Evolutionary conservation across 2,888 invertebrate genomes (phyloP), one percentile per base, ranked within the genome.

Genomic region (Smittia sp.): DNA sequence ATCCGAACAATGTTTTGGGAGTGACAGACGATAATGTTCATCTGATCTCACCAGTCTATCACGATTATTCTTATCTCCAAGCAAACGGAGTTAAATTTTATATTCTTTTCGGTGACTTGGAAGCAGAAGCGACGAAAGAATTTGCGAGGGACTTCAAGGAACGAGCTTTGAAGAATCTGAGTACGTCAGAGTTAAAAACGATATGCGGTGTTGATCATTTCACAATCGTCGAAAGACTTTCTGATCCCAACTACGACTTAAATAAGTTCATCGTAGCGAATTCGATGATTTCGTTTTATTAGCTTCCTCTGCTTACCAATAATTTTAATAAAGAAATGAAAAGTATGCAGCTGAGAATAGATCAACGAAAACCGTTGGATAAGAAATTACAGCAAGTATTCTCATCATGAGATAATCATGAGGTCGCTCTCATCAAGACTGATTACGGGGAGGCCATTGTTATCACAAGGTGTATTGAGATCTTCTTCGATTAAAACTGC

Each of bases 181-280:
- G 32, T n/a, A n/a, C n/a, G n/a, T n/a, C n/a, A n/a, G n/a, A n/a
- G n/a, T n/a, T n/a, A n/a, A n/a, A n/a, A n/a, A n/a, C n/a, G n/a
- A n/a, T n/a, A n/a, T n/a, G n/a, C n/a, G n/a, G n/a, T 0, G 84
- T 88, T 77, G 93, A 93, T 79, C 93, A 93, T 79, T 93, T 91
- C 77, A 85, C 89, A 78, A 88, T 93, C 11, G 86, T 92, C 1
- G 92, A 93, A 80, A 86, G 89, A 77, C 84, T 90, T 13, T 81
- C 83, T 0, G 82, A 86, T 38, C 82, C 85, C 3, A 82, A 87
- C 18, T 86, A 82, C 70, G 75, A 78, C n/a, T 79, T 88, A 1
- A 83, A 84, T 11, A 27, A n/a, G 25, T 22, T 20, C 1, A 62
- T 62, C 6, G 25, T 62, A 25, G 22, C 22, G n/a, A 22, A 22